phyloP scores from a whole-genome alignment of 2,888 invertebrate genomes.

The Graphium colonna region DNA sequence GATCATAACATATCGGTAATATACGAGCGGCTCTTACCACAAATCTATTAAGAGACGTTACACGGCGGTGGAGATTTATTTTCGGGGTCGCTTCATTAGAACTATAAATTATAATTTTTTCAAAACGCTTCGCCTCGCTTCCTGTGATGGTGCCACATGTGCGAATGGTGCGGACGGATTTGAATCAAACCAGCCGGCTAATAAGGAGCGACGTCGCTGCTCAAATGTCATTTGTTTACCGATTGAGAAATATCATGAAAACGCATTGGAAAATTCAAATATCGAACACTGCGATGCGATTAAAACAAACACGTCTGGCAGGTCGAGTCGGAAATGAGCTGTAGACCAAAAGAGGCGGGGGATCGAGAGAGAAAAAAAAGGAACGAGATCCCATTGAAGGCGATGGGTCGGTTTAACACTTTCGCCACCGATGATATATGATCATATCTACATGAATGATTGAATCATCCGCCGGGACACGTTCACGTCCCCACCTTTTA shows the following conservation, averaged over 20 bases:
- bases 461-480: slow-evolving; percentile 75
- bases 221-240: background rate
- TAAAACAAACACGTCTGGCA: background rate
- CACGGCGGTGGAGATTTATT: slow-evolving; percentile 41
- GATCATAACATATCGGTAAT: slow-evolving; percentile 35
- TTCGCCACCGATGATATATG: slow-evolving; percentile 74
- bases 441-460: slow-evolving; percentile 76
- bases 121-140: slow-evolving; percentile 36
- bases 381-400: slow-evolving; percentile 55
- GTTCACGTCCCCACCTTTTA: slow-evolving; percentile 70
- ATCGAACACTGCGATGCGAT: background rate
- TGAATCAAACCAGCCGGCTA: slow-evolving; percentile 3
- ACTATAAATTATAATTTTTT: slow-evolving; percentile 47
- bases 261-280: background rate
- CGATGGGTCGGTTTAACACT: slow-evolving; percentile 57
- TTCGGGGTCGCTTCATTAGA: slow-evolving; percentile 38
- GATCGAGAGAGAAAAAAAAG: slow-evolving; percentile 41
- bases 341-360: slow-evolving; percentile 52
- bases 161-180: slow-evolving; percentile 36
- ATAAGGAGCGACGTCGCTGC: background rate
- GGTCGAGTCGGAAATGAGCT: slow-evolving; percentile 50
- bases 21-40: slow-evolving; percentile 37
- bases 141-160: slow-evolving; percentile 39
- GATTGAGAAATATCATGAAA: slow-evolving; percentile 31
- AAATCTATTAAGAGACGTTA: slow-evolving; percentile 40